These are phyloP conservation scores for Cantharis flavilabris DNA, from an alignment of 2,888 invertebrate species.

Conservation along the genomic window DNA sequence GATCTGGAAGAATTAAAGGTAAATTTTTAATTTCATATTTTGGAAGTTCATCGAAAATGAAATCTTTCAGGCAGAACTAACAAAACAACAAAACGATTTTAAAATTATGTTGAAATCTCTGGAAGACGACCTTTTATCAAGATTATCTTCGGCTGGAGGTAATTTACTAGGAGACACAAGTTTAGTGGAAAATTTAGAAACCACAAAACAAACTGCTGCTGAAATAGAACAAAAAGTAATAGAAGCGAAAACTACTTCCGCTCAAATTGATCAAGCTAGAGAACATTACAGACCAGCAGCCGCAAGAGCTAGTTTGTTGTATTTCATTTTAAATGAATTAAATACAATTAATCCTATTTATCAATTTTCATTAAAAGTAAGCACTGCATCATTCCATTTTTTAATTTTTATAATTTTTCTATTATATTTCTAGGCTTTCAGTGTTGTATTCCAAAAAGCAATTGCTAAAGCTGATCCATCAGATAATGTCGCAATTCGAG, in stretches of 20 bases:
- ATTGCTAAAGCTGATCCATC: conserved; percentile 86
- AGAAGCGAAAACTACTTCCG: conserved; percentile 90
- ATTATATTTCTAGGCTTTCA: conserved; percentile 76
- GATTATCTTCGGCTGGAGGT: conserved; percentile 88
- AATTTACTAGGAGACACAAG: conserved; percentile 94
- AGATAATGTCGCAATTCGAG: conserved; percentile 76
- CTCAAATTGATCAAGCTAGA: conserved; percentile 90
- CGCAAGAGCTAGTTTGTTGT: conserved; percentile 88
- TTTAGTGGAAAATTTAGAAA: conserved; percentile 94
- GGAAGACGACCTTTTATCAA: conserved; percentile 90
- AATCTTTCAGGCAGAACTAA: conserved; percentile 74
- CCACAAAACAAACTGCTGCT: conserved; percentile 92
- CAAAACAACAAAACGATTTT: conserved; percentile 95
- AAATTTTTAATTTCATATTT: conserved; percentile 6
- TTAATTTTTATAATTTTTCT: not conserved
- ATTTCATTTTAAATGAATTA: conserved; percentile 93
- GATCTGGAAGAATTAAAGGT: conserved; percentile 91
- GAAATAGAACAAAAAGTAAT: conserved; percentile 93
- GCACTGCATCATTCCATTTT: not conserved
- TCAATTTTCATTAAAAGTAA: conserved; percentile 92
- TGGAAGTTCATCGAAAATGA: no score
- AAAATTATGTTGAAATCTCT: conserved; percentile 91
- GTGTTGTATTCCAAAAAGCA: conserved; percentile 96
- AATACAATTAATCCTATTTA: conserved; percentile 97
- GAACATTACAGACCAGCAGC: conserved; percentile 89